phyloP scores from a whole-genome alignment of 2,797 vertebrate genomes.

The Acridotheres tristis region DNA sequence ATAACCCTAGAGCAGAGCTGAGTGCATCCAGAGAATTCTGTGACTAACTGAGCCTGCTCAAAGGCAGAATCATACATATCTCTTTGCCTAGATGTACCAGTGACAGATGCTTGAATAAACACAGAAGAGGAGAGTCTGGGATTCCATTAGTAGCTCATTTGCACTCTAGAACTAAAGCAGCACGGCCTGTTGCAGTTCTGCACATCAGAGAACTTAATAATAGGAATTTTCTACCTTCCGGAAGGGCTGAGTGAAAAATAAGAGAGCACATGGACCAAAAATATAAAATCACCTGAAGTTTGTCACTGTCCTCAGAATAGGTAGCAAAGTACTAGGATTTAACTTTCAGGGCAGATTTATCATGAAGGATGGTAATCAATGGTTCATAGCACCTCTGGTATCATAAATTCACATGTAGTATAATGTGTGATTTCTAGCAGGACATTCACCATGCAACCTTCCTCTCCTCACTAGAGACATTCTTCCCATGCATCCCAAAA shows the following conservation, averaged over 20 bases:
- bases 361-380: not conserved
- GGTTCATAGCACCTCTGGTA: accelerated
- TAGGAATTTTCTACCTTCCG: not conserved
- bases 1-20: not conserved
- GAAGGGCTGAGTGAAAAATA: not conserved
- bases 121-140: not conserved
- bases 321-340: not conserved
- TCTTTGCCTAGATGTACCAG: not conserved
- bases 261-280: not conserved
- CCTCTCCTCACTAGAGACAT: not conserved
- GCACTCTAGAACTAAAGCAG: not conserved
- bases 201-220: not conserved
- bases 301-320: not conserved
- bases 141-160: not conserved
- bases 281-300: not conserved
- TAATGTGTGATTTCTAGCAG: not conserved
- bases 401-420: not conserved
- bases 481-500: not conserved
- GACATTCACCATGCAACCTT: not conserved
- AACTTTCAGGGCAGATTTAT: not conserved
- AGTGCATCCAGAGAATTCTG: not conserved
- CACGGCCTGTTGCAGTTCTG: not conserved
- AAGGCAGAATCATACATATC: not conserved
- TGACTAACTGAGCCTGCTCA: not conserved
- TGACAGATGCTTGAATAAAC: not conserved